Conservation (phyloP, 2,888 invertebrate species). For the Eupeodes latifasciatus region DNA sequence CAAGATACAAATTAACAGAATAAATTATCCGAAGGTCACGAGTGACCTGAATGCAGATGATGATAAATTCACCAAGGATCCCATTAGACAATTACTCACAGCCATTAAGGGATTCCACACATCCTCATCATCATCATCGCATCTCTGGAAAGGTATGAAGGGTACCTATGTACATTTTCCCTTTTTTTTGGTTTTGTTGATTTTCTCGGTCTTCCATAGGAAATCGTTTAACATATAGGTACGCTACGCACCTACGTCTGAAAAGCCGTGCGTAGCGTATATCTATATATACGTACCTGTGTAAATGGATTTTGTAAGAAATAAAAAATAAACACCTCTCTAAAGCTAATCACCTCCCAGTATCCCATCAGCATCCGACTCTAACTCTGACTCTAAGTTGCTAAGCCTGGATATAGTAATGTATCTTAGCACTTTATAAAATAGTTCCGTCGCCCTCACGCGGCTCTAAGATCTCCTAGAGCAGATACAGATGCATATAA, state of each 20-base stretch:
- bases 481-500: no score
- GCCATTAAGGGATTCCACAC: conserved; percentile 73
- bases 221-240: conserved; percentile 25
- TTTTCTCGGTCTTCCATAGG: conserved; percentile 8
- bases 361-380: conserved; percentile 33
- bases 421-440: conserved; percentile 75
- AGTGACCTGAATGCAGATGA: conserved; percentile 74
- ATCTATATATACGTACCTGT: neutral
- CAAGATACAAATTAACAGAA: conserved; percentile 65
- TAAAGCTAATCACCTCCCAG: conserved; percentile 66
- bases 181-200: neutral
- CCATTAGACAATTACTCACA: conserved; percentile 76
- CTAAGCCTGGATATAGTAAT: conserved; percentile 41
- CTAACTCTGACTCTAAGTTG: conserved; percentile 23
- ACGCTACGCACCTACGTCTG: conserved; percentile 18
- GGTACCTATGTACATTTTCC: neutral
- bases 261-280: neutral
- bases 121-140: conserved; percentile 41
- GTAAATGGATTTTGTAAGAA: conserved; percentile 4
- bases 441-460: conserved; percentile 26
- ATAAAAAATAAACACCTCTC: conserved; percentile 7
- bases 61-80: conserved; percentile 73
- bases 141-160: neutral
- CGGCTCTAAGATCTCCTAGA: no score
- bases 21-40: conserved; percentile 74